phyloP scores from a whole-genome alignment of 2,797 vertebrate species.

The Micrastur ruficollis region DNA sequence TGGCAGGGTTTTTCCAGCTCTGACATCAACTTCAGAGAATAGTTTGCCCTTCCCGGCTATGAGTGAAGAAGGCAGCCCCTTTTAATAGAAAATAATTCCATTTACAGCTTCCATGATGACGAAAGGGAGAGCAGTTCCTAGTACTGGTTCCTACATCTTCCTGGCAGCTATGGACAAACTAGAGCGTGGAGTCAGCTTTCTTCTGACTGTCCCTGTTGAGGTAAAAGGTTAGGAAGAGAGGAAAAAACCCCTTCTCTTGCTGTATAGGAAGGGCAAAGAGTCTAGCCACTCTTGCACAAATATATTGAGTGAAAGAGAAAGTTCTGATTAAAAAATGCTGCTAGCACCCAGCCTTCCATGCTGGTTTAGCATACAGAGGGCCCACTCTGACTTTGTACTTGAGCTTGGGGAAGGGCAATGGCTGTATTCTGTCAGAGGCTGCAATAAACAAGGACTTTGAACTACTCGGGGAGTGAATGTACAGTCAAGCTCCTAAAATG shows the following conservation, averaged over 20 bases:
- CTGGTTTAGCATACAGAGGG: background rate
- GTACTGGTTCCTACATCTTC: background rate
- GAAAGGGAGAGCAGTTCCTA: background rate
- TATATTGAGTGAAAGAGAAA: background rate
- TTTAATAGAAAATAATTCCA: fast-evolving
- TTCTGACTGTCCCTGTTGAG: background rate
- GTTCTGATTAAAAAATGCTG: background rate
- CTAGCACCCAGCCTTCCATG: fast-evolving
- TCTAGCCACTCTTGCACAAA: background rate
- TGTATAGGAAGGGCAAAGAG: background rate
- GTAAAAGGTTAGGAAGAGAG: background rate
- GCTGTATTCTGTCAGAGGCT: background rate
- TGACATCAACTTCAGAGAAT: background rate
- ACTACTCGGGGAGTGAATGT: background rate
- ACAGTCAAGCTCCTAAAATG: background rate
- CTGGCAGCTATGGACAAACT: background rate
- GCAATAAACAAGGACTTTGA: background rate
- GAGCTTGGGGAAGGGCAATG: background rate
- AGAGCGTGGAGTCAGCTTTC: background rate
- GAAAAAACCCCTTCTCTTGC: background rate
- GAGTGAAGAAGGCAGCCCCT: background rate
- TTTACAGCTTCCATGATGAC: background rate
- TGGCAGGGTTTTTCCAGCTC: background rate
- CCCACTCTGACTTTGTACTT: background rate
- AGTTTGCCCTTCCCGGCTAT: background rate